Conservation (phyloP, 2,113 vertebrate species). For the Parotia lawesii region DNA sequence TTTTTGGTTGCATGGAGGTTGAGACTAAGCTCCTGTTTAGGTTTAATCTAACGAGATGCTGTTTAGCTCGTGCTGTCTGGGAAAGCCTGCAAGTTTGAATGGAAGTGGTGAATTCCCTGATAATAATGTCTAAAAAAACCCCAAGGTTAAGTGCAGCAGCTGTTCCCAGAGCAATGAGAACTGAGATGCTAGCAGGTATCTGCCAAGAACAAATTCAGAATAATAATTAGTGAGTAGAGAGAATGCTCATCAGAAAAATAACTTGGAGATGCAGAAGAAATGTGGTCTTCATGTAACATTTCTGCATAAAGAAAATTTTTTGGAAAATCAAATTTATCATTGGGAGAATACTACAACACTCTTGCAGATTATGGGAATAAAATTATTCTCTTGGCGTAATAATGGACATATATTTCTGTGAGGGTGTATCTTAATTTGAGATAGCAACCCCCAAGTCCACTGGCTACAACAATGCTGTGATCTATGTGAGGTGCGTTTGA, state of each 20-base stretch:
- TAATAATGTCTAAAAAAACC: neutral
- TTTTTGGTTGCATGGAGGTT: neutral
- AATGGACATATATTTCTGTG: neutral
- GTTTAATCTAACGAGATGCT: neutral
- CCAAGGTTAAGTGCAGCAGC: neutral
- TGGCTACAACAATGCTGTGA: neutral
- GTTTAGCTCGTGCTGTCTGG: neutral
- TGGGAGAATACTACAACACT: neutral
- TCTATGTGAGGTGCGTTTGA: neutral
- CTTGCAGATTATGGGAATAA: neutral
- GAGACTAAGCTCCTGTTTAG: neutral
- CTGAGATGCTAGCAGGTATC: neutral
- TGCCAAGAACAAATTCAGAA: neutral
- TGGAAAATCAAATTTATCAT: neutral
- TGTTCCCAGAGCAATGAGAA: neutral
- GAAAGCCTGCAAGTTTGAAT: neutral
- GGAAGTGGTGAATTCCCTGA: neutral
- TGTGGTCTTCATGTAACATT: neutral
- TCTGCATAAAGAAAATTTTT: neutral
- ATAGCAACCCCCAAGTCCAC: neutral
- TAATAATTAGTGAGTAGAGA: neutral
- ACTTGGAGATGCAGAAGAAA: neutral
- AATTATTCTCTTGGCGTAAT: neutral
- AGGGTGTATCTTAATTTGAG: neutral
- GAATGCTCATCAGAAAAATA: neutral